Evolutionary conservation across 1,140 invertebrate genomes (phyloP).

Genomic region (Periplaneta americana): DNA sequence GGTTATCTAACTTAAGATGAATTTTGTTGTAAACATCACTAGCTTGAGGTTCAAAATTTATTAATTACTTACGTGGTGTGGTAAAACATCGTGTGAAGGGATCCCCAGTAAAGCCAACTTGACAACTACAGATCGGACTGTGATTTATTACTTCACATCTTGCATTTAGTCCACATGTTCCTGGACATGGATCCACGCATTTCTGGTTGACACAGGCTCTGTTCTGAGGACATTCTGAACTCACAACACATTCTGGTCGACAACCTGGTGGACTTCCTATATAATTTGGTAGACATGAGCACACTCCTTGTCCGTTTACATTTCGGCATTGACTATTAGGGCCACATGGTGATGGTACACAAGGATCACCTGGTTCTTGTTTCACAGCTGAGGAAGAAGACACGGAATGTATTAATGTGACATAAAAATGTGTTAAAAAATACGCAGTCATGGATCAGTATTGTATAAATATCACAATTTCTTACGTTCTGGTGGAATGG

Average conservation of each 20-base stretch:
- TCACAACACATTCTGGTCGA: constrained; percentile 33
- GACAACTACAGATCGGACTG: constrained; percentile 54
- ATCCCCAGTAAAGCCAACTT: constrained; percentile 52
- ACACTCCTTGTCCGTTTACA: constrained; percentile 44
- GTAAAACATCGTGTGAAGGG: constrained; percentile 47
- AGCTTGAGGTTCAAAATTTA: neutral
- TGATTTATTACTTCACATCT: constrained; percentile 60
- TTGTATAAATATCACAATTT: constrained; percentile 38
- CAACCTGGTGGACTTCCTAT: constrained; percentile 62
- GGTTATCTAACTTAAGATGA: too few species aligned
- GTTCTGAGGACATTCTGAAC: constrained; percentile 54
- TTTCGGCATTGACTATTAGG: constrained; percentile 32
- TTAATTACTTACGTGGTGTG: constrained; percentile 25
- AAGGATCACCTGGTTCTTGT: constrained; percentile 26
- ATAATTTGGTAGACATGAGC: constrained; percentile 64
- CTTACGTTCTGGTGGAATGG: constrained; percentile 35
- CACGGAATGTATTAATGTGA: constrained; percentile 20
- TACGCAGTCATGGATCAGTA: constrained; percentile 27
- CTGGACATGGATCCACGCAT: constrained; percentile 58
- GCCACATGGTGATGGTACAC: constrained; percentile 34
- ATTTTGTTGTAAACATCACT: too few species aligned
- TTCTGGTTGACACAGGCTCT: constrained; percentile 55
- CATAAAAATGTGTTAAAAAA: constrained; percentile 18
- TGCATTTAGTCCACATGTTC: constrained; percentile 59
- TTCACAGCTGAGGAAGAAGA: constrained; percentile 19